Evolutionary conservation across 2,888 invertebrate species (phyloP), one percentile per base, ranked within the genome.

Genomic region (Mechanitis messenoides): DNA sequence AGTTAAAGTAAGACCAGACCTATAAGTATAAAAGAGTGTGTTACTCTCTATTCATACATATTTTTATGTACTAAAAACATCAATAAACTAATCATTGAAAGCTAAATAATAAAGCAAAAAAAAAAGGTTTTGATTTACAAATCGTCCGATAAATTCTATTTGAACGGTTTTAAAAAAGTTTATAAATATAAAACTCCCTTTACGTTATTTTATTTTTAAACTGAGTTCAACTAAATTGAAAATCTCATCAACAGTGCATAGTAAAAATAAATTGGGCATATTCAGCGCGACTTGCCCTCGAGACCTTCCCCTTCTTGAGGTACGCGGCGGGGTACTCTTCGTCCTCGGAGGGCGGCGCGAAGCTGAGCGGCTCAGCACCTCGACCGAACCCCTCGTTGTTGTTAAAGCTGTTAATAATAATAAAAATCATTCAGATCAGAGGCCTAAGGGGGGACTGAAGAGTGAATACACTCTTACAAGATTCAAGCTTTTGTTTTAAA

Each of bases 251-350:
- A 50, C 5, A 28, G 47, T 28, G 3, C 28, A 31, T 28, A 31
- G 20, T 69, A 60, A 74, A 63, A 62, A 70, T 67, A 80, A 85
- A 83, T 75, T 66, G 85, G 86, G 85, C 87, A 81, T 84, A 74
- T 85, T 84, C 78, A 83, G 81, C 81, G 53, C 70, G 75, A 89
- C 89, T 89, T 89, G 89, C 89, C 89, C 89, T 87, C 74, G 94
- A 92, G 82, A 93, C 92, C 91, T 94, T 94, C 85, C 92, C 93
- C 91, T 94, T 94, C 90, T 94, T 93, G 72, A 87, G 76, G 68
- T 81, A 89, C 74, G 91, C 91, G 65, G 91, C 91, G 54, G 92
- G 92, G 87, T 93, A 94, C 78, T 94, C 94, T 81, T 94, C 94
- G 83, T 94, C 94, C 79, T 95, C 95, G 62, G 93, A 94, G 60